Percentiles rank a stretch among this genome's conserved stretches.
phyloP scores from a whole-genome alignment of 2,797 vertebrate species.

The Acropternis orthonyx region DNA sequence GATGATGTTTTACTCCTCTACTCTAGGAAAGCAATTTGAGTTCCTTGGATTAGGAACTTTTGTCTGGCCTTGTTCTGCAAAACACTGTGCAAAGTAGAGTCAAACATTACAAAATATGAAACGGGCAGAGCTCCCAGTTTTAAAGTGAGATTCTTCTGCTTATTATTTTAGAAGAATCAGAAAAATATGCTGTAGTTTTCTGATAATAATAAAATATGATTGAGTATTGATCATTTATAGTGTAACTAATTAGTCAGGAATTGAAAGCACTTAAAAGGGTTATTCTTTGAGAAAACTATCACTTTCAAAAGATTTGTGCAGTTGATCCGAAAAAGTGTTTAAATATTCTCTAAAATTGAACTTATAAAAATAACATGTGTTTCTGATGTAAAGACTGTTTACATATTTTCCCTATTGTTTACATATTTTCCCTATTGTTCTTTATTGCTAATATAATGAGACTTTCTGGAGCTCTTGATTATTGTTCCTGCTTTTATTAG shows the following conservation, averaged over 20 bases:
- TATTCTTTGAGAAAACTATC: not conserved
- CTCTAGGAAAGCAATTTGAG: not conserved
- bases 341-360: not conserved
- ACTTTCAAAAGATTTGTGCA: not conserved
- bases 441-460: not conserved
- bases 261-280: not conserved
- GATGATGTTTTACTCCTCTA: not conserved
- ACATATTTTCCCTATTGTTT: fast-evolving
- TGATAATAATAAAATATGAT: not conserved
- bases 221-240: not conserved
- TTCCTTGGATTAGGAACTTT: not conserved
- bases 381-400: not conserved
- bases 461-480: not conserved
- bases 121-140: not conserved
- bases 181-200: not conserved
- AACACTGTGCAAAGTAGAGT: not conserved
- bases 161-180: not conserved
- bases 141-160: not conserved
- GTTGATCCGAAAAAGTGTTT: not conserved
- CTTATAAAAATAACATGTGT: not conserved
- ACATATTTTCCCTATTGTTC: not conserved
- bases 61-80: not conserved
- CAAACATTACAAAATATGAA: not conserved
- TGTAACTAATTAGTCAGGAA: not conserved
- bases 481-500: not conserved